Evolutionary conservation across 1,140 invertebrate species (phyloP).

Genomic region (Platyscapa corneri): DNA sequence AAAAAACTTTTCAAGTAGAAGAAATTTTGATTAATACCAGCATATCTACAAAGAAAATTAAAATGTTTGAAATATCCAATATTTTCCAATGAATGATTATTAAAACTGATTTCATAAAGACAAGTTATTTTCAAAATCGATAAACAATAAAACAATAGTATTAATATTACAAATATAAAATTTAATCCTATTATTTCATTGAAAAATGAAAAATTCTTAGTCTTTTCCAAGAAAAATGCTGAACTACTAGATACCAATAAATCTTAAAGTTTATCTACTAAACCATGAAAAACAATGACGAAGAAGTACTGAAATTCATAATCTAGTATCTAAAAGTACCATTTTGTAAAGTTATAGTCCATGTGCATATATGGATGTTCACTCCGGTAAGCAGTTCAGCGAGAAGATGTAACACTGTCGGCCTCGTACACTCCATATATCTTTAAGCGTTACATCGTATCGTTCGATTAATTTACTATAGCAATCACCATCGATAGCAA

Average conservation of each 20-base stretch:
- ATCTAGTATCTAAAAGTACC: background rate
- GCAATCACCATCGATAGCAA: background rate
- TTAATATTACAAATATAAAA: too few species aligned
- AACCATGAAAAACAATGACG: slow-evolving; percentile 45
- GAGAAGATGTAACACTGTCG: background rate
- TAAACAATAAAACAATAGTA: too few species aligned
- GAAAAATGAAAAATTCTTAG: background rate
- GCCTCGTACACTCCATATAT: slow-evolving; percentile 23
- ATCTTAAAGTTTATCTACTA: slow-evolving; percentile 30
- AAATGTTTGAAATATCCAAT: too few species aligned
- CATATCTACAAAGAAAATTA: too few species aligned
- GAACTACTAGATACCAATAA: background rate
- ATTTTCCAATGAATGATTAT: too few species aligned
- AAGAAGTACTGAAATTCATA: slow-evolving; percentile 17
- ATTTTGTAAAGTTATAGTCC: background rate
- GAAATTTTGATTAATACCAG: too few species aligned
- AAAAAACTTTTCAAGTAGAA: too few species aligned
- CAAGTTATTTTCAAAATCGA: too few species aligned
- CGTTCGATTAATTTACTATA: background rate
- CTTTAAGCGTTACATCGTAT: slow-evolving; percentile 6
- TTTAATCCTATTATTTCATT: too few species aligned
- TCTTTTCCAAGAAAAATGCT: background rate
- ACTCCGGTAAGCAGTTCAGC: background rate
- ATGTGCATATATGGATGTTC: background rate
- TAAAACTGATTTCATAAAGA: too few species aligned